phyloP scores from a whole-genome alignment of 2,797 vertebrate genomes.

The Botia kubotai region DNA sequence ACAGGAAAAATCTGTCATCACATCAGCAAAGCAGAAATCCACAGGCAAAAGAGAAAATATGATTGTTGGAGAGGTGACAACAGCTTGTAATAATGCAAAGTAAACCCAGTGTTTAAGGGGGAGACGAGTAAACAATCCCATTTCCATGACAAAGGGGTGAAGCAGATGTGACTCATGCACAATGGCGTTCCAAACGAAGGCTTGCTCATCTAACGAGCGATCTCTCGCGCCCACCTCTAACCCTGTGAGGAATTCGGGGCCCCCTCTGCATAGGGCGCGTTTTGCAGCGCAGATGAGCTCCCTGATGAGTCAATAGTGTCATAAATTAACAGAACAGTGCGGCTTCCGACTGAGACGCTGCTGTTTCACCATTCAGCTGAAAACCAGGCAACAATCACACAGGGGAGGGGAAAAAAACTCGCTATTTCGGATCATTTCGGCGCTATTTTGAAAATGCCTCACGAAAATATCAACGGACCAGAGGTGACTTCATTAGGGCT shows the following conservation, averaged over 20 bases:
- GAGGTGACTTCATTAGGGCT: not conserved
- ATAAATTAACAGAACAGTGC: slow-evolving; percentile 44
- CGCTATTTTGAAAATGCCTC: not conserved
- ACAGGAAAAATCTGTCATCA: slow-evolving; percentile 39
- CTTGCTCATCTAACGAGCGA: slow-evolving; percentile 13
- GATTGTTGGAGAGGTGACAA: slow-evolving; percentile 38
- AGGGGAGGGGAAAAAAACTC: not conserved
- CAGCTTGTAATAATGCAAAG: slow-evolving; percentile 39
- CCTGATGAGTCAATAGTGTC: slow-evolving; percentile 42
- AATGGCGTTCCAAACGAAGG: slow-evolving; percentile 22
- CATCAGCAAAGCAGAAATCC: slow-evolving; percentile 37
- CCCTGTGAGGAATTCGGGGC: slow-evolving; percentile 11
- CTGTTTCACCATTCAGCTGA: slow-evolving; percentile 34
- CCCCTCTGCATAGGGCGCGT: slow-evolving; percentile 16
- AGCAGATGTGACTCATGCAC: slow-evolving; percentile 40
- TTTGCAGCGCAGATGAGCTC: slow-evolving; percentile 34
- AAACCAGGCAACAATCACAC: slow-evolving; percentile 31
- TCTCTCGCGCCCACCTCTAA: slow-evolving; percentile 1
- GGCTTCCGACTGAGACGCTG: slow-evolving; percentile 40
- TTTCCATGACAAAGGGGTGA: slow-evolving; percentile 49
- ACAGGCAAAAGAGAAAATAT: slow-evolving; percentile 23
- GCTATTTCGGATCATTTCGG: not conserved
- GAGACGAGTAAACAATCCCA: slow-evolving; percentile 37
- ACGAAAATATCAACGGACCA: not conserved
- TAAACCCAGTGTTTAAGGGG: slow-evolving; percentile 35